phyloP scores from a whole-genome alignment of 2,113 vertebrate genomes.

The Echinops telfairi region DNA sequence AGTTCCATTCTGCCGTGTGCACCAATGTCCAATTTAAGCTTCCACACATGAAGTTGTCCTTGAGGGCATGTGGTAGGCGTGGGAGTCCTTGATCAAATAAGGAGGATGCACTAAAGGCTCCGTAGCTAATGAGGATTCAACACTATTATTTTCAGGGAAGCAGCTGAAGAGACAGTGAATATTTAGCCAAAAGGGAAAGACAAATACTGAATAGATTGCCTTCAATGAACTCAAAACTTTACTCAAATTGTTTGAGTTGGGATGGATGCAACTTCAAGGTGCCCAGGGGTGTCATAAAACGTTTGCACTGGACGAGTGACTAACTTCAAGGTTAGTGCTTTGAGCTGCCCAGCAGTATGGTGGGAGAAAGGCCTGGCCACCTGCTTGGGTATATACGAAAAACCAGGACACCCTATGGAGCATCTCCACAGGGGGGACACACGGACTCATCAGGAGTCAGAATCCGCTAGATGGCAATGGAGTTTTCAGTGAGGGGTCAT shows the following conservation, averaged over 20 bases:
- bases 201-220: not conserved
- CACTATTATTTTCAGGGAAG: not conserved
- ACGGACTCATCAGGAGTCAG: not conserved
- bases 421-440: too few species aligned
- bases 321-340: too few species aligned
- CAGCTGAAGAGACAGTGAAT: not conserved
- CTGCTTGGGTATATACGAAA: not conserved
- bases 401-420: not conserved
- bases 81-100: not conserved
- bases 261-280: not conserved
- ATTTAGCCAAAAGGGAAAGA: not conserved
- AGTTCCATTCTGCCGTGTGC: not conserved
- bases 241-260: not conserved
- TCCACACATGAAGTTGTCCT: not conserved
- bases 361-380: not conserved
- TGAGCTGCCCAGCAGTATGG: not conserved
- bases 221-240: slow-evolving; percentile 25
- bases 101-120: too few species aligned
- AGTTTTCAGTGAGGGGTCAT: not conserved
- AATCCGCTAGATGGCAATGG: not conserved
- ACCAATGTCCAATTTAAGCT: not conserved
- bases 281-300: not conserved
- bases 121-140: not conserved
- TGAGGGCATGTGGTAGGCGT: not conserved
- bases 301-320: not conserved